Evolutionary conservation across 1,140 invertebrate genomes (phyloP), one percentile per base, ranked within the genome.

Genomic region (Platyura marginata): DNA sequence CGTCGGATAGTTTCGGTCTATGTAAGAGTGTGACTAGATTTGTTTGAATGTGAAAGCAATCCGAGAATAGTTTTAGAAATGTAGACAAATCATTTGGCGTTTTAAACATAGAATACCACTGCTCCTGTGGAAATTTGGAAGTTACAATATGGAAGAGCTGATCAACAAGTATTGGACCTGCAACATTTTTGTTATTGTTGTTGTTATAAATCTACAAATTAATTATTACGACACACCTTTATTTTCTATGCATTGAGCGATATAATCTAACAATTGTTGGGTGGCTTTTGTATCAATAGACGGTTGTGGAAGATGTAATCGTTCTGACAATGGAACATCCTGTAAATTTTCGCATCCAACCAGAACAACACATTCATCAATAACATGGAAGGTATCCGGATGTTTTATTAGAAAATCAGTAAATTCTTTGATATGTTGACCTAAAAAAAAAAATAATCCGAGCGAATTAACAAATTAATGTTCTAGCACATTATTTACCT

Each of bases 381-480:
- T 72, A 5, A 94, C 80, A 42, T 81, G 74, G 62, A 95, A 96
- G 36, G 79, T 78, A 44, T 92, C 83, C 0, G 84, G 74, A 62
- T 88, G 85, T 54, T 81, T 81, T 25, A 72, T 51, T 1, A 96
- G 67, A 60, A 96, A 96, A 43, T 94, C 89, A 48, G 78, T 78
- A 56, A 96, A 96, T 63, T 95, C 90, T 59, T 82, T 87, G 48
- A 91, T 83, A 55, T 93, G 87, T 57, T 94, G 87, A 20, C 81
- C 82, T 61, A 39, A 15, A 39, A 40, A 10, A 32, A 1, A 41
- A n/a, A n/a, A 20, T 21, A 8, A 2, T 18, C 21, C 1, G n/a
- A 1, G 8, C 18, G 1, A 25, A 3, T 1, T 8, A 16, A 37
- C 22, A 47, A 3, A 9, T 34, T 6, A 6, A 29, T 29, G 6